Conservation (phyloP, 2,888 invertebrate genomes). For the Heliconius aoede region DNA sequence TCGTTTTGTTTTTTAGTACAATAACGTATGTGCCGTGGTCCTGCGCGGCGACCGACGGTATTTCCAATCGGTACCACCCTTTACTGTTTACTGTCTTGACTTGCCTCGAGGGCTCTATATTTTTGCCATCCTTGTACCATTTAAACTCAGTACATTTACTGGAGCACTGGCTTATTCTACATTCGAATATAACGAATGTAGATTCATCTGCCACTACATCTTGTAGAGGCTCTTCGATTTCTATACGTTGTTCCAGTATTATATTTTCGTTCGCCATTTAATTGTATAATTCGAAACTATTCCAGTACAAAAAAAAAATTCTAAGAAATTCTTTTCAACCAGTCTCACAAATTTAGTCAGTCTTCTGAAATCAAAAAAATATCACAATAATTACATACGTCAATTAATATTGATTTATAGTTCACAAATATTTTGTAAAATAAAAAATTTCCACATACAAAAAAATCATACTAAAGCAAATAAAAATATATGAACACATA, state of each 20-base stretch:
- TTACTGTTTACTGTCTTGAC: slow-evolving; percentile 45
- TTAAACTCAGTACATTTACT: slow-evolving; percentile 41
- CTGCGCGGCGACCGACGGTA: slow-evolving; percentile 42
- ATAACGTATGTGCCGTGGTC: slow-evolving; percentile 55
- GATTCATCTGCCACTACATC: slow-evolving; percentile 50
- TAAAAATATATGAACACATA: not conserved
- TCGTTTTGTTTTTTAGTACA: slow-evolving; percentile 42
- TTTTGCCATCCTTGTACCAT: slow-evolving; percentile 55
- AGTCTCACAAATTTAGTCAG: slow-evolving; percentile 27
- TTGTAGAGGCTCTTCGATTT: slow-evolving; percentile 50
- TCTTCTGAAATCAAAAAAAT: slow-evolving; percentile 33
- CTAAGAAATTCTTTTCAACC: slow-evolving; percentile 20
- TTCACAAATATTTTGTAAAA: too few species aligned
- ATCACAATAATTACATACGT: not conserved
- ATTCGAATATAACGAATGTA: slow-evolving; percentile 50
- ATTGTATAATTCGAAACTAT: slow-evolving; percentile 6
- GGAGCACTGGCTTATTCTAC: slow-evolving; percentile 46
- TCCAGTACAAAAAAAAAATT: not conserved
- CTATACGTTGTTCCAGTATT: slow-evolving; percentile 39
- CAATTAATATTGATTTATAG: not conserved
- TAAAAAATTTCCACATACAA: too few species aligned
- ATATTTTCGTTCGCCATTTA: slow-evolving; percentile 41
- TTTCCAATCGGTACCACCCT: slow-evolving; percentile 50
- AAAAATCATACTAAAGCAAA: too few species aligned
- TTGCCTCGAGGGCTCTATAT: slow-evolving; percentile 42